phyloP scores from a whole-genome alignment of 1,140 invertebrate species.

The Hyles euphorbiae region DNA sequence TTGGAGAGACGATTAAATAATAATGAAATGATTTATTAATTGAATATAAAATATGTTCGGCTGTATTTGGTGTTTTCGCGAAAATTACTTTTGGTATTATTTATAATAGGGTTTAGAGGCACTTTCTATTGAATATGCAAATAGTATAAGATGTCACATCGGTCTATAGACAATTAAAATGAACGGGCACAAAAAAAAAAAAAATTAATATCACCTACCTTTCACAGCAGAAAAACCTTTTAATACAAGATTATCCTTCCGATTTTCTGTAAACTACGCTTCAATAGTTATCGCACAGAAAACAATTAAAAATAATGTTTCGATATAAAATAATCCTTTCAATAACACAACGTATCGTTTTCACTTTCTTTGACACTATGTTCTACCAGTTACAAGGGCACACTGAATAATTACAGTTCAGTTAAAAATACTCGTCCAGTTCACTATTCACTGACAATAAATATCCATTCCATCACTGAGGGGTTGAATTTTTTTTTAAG shows the following conservation, averaged over 20 bases:
- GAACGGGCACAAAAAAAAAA: conserved; percentile 2
- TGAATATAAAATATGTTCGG: too few species aligned
- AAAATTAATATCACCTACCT: conserved; percentile 28
- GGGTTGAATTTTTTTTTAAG: conserved; percentile 30
- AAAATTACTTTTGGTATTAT: too few species aligned
- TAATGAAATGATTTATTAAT: too few species aligned
- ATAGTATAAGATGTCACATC: too few species aligned
- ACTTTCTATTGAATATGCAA: too few species aligned
- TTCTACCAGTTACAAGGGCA: conserved; percentile 20
- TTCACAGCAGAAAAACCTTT: conserved; percentile 18
- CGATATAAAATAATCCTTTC: conserved; percentile 29
- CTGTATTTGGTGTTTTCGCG: too few species aligned
- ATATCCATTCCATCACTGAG: conserved; percentile 56
- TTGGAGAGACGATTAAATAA: too few species aligned
- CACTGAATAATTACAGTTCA: conserved; percentile 19
- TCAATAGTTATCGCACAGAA: conserved; percentile 21
- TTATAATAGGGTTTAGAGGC: too few species aligned
- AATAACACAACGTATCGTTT: conserved; percentile 36
- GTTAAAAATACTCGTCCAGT: conserved; percentile 17
- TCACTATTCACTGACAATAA: conserved; percentile 31
- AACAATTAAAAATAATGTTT: conserved; percentile 19
- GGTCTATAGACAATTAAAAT: too few species aligned
- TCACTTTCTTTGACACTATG: conserved; percentile 43
- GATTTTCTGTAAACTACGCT: conserved; percentile 12
- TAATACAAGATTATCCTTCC: conserved; percentile 16